Conservation (phyloP, 2,797 vertebrate genomes). For the Melopsittacus undulatus region DNA sequence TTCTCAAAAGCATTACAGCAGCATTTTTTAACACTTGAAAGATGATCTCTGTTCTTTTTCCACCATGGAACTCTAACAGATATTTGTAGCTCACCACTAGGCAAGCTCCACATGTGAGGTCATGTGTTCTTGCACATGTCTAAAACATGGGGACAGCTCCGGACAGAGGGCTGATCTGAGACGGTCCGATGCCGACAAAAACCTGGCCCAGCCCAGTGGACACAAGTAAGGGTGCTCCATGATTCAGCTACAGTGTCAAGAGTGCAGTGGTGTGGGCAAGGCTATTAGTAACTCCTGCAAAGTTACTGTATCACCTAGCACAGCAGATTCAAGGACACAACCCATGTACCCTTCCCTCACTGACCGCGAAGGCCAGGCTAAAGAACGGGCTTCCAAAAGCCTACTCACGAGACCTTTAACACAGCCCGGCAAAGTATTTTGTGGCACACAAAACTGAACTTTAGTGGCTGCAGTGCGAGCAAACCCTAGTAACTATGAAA, state of each 20-base stretch:
- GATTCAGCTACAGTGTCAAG: accelerated
- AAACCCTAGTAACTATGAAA: accelerated
- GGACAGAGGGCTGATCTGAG: neutral
- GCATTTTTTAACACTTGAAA: neutral
- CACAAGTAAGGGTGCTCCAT: accelerated
- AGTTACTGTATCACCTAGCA: accelerated
- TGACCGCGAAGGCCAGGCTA: accelerated
- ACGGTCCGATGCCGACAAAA: accelerated
- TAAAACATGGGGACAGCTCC: neutral
- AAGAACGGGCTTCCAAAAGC: neutral
- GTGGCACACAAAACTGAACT: accelerated
- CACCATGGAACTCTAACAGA: neutral
- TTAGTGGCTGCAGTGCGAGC: accelerated
- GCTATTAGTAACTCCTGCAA: accelerated
- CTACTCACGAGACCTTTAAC: neutral
- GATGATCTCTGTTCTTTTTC: too few relatives aligned
- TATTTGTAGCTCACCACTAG: neutral
- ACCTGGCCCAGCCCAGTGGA: accelerated
- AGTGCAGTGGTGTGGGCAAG: accelerated
- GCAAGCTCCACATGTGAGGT: neutral
- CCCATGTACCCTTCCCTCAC: accelerated
- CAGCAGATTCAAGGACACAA: neutral
- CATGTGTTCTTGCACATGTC: neutral
- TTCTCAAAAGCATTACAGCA: neutral
- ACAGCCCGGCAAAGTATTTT: neutral